Evolutionary conservation across 1,140 invertebrate species (phyloP).

Genomic region (Wiebesia pumilae): DNA sequence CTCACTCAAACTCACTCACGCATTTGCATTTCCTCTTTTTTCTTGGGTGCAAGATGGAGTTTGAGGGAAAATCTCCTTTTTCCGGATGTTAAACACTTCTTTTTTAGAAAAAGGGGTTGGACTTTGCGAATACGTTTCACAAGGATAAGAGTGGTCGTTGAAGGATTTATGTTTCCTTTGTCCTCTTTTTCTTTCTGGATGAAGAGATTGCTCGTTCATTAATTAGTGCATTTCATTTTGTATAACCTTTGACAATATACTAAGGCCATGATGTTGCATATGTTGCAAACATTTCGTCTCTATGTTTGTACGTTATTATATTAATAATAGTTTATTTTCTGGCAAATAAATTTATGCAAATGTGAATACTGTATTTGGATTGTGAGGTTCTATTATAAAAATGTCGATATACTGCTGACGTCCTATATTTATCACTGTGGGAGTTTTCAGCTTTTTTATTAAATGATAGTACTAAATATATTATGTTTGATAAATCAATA

Average conservation of each 20-base stretch:
- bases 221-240: not conserved
- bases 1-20: not conserved
- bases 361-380: not conserved
- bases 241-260: not conserved
- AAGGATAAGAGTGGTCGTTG: constrained; percentile 5
- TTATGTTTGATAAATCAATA: not conserved
- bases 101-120: not conserved
- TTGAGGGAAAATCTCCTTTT: constrained; percentile 22
- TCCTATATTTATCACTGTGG: not conserved
- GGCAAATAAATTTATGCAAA: not conserved
- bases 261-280: not conserved
- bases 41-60: constrained; percentile 13
- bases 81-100: constrained; percentile 19
- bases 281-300: not conserved
- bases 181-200: not conserved
- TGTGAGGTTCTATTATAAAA: not conserved
- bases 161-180: constrained; percentile 16
- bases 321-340: not conserved
- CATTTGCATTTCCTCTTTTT: constrained; percentile 44
- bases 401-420: not conserved
- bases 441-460: not conserved
- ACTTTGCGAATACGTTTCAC: not conserved
- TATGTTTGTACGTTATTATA: not conserved
- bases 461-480: not conserved
- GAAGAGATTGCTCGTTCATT: not conserved